Evolutionary conservation across 2,888 invertebrate species (phyloP).

Genomic region (Oegoconia quadripuncta): DNA sequence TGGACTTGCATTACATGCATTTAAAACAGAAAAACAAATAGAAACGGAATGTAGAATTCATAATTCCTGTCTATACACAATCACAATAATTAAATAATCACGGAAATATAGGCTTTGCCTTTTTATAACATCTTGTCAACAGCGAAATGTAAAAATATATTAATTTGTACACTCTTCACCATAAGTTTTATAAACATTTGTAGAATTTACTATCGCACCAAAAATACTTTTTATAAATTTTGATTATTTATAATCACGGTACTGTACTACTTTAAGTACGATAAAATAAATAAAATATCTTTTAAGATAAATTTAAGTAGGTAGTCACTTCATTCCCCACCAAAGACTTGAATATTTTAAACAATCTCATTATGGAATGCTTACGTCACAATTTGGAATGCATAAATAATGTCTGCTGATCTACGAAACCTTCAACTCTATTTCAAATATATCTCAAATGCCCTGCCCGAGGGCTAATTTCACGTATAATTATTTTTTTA

Average conservation of each 20-base stretch:
- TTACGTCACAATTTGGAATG: slow-evolving; percentile 56
- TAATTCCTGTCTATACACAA: slow-evolving; percentile 72
- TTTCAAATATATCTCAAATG: slow-evolving; percentile 29
- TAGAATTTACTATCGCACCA: slow-evolving; percentile 78
- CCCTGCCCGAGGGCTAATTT: slow-evolving; percentile 28
- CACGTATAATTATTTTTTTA: slow-evolving; percentile 28
- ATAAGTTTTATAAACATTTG: slow-evolving; percentile 69
- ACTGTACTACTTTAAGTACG: slow-evolving; percentile 56
- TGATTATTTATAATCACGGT: slow-evolving; percentile 53
- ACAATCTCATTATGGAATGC: slow-evolving; percentile 58
- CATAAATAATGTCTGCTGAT: slow-evolving; percentile 33
- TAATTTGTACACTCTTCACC: slow-evolving; percentile 74
- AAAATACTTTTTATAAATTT: slow-evolving; percentile 55
- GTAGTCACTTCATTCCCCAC: slow-evolving; percentile 64
- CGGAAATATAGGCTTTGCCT: slow-evolving; percentile 72
- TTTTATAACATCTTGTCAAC: slow-evolving; percentile 63
- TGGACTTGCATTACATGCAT: slow-evolving; percentile 76
- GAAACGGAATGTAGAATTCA: slow-evolving; percentile 76
- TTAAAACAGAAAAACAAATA: slow-evolving; percentile 47
- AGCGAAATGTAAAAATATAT: slow-evolving; percentile 78
- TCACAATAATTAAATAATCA: slow-evolving; percentile 74
- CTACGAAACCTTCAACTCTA: slow-evolving; percentile 20
- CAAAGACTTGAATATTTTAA: slow-evolving; percentile 43
- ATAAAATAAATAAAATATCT: slow-evolving; percentile 46
- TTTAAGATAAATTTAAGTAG: slow-evolving; percentile 54